Evolutionary conservation across 2,888 invertebrate genomes (phyloP).

Genomic region (Keiferia lycopersicella): DNA sequence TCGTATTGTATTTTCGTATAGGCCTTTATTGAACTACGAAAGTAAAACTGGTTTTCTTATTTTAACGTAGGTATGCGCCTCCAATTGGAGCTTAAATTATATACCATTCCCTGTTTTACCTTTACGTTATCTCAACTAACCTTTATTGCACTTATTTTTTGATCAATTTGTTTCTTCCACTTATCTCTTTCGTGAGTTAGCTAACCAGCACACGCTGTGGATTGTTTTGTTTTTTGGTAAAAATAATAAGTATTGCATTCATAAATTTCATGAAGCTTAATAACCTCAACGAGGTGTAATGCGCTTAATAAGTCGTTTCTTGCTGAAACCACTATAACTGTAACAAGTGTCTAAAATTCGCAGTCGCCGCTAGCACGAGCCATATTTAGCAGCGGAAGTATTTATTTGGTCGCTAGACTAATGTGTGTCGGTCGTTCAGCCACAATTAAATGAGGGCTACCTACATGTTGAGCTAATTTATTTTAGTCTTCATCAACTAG

Average conservation of each 20-base stretch:
- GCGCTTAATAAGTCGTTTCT: constrained; percentile 15
- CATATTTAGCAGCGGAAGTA: constrained; percentile 3
- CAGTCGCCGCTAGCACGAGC: background rate
- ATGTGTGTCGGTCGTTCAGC: constrained; percentile 28
- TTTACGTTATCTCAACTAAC: too few species aligned
- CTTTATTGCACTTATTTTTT: too few species aligned
- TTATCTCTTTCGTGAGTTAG: too few species aligned
- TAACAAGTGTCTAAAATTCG: constrained; percentile 1
- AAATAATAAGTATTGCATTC: background rate
- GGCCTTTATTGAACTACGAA: too few species aligned
- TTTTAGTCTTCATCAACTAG: background rate
- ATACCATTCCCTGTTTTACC: too few species aligned
- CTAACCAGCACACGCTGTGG: too few species aligned
- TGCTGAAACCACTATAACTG: constrained; percentile 15
- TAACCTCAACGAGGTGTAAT: constrained; percentile 10
- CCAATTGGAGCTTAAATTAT: too few species aligned
- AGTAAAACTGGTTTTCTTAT: too few species aligned
- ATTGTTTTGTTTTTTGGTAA: too few species aligned
- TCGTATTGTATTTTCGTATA: too few species aligned
- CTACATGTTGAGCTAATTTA: background rate
- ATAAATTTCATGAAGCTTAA: constrained; percentile 8
- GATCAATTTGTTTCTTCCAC: too few species aligned
- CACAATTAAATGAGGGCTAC: constrained; percentile 32
- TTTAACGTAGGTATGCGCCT: too few species aligned
- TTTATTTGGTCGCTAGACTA: constrained; percentile 7